Conservation (phyloP, 2,113 vertebrate species). For the Tetrax tetrax region DNA sequence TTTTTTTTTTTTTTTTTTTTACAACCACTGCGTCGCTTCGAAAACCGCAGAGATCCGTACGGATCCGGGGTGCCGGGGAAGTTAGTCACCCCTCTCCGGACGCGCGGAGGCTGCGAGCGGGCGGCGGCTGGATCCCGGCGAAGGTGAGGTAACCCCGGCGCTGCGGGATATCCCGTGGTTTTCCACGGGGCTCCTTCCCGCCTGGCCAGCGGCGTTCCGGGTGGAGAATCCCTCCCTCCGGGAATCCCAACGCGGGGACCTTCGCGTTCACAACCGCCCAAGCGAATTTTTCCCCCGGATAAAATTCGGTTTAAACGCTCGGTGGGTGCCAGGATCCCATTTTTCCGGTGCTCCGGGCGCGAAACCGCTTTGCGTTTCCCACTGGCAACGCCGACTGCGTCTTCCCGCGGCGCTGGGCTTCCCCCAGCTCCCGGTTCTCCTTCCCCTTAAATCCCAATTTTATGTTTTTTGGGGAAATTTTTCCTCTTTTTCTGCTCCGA, state of each 20-base stretch:
- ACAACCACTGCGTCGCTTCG: neutral
- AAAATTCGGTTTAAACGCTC: neutral
- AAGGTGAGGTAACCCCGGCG: neutral
- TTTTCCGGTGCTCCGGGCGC: accelerated
- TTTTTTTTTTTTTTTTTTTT: too few relatives aligned
- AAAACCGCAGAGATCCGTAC: neutral
- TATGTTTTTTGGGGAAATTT: accelerated
- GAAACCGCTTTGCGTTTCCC: neutral
- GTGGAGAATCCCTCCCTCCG: accelerated
- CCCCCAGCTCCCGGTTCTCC: neutral
- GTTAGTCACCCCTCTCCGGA: neutral
- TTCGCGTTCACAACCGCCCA: neutral
- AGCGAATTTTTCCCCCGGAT: neutral
- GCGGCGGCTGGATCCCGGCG: neutral
- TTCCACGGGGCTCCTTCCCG: neutral
- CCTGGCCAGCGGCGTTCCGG: accelerated
- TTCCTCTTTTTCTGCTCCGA: accelerated
- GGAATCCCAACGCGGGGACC: accelerated
- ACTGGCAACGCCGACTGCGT: accelerated
- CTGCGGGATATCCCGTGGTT: accelerated
- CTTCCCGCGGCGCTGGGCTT: accelerated
- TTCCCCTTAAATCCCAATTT: accelerated
- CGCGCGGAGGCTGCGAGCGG: neutral
- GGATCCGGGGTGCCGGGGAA: neutral
- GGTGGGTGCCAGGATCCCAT: accelerated